Evolutionary conservation across 2,113 vertebrate species (phyloP), one percentile per base, ranked within the genome.

Genomic region (Holacanthus passer): DNA sequence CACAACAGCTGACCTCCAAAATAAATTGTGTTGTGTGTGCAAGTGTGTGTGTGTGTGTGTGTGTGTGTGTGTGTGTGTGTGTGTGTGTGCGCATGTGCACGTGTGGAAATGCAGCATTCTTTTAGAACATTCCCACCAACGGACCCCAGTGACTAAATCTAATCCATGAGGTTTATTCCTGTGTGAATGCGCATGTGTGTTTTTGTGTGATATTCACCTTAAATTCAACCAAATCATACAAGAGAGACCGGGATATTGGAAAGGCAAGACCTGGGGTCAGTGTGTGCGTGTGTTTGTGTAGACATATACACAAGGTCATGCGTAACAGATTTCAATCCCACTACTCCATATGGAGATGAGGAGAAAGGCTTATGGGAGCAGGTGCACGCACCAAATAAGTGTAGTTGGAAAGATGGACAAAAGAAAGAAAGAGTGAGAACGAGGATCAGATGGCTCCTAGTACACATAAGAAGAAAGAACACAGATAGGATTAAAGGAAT

Each of bases 281-380:
- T 53, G 52, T 83, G 43, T 53, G 41, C 79, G 50, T 82, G 59
- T 77, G 76, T 53, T 3, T 60, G 53, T 56, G 67, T 63, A 82
- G 47, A 73, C 35, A 65, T 59, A 85, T 65, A 77, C 82, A 67
- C 79, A 79, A 70, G 82, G 83, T 88, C 89, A 86, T 87, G 66
- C 84, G 90, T 81, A 85, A 90, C 84, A 82, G 74, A 89, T 89
- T 90, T 88, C 87, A 87, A 91, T 89, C 78, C 48, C 84, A 69
- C 60, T 59, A 17, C 16, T 84, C 75, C 64, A 82, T 63, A 85
- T 76, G 80, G 79, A 83, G 79, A 87, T 58, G 71, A 83, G 77
- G 71, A 56, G 29, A 69, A 27, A 53, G 74, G 81, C 39, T 71
- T 78, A 53, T n/a, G 66, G 87, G 81, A 84, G 79, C 81, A 87